Conservation (phyloP, 2,797 vertebrate genomes). For the Vultur gryphus region DNA sequence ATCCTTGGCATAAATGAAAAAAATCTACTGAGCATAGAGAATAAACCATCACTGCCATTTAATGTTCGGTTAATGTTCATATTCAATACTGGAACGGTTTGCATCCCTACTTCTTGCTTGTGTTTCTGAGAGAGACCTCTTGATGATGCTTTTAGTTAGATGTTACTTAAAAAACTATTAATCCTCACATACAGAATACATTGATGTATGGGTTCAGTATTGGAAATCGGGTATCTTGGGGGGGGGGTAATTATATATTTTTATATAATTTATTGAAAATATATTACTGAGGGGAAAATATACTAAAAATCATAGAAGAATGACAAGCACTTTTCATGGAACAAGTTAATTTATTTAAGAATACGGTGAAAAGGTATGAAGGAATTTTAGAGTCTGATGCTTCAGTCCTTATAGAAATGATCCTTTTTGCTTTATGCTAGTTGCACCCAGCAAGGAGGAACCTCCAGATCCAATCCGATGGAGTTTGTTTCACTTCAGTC, state of each 20-base stretch:
- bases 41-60: neutral
- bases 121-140: neutral
- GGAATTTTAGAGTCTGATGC: neutral
- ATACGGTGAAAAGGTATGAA: neutral
- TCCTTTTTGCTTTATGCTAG: neutral
- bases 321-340: neutral
- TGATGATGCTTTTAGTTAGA: neutral
- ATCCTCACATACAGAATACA: neutral
- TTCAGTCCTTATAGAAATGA: neutral
- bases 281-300: neutral
- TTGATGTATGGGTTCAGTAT: neutral
- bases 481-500: neutral
- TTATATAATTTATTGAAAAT: neutral
- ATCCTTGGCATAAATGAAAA: neutral
- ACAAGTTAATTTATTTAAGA: neutral
- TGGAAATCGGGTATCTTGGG: neutral
- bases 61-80: neutral
- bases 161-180: neutral
- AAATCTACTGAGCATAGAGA: neutral
- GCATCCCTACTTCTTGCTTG: too few relatives aligned
- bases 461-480: neutral
- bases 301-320: neutral
- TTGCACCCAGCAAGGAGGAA: neutral
- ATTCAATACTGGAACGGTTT: neutral
- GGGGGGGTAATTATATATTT: rapidly evolving